Conservation (phyloP, 92 coral and sea anemone genomes). For the Phenganax stokvisi region DNA sequence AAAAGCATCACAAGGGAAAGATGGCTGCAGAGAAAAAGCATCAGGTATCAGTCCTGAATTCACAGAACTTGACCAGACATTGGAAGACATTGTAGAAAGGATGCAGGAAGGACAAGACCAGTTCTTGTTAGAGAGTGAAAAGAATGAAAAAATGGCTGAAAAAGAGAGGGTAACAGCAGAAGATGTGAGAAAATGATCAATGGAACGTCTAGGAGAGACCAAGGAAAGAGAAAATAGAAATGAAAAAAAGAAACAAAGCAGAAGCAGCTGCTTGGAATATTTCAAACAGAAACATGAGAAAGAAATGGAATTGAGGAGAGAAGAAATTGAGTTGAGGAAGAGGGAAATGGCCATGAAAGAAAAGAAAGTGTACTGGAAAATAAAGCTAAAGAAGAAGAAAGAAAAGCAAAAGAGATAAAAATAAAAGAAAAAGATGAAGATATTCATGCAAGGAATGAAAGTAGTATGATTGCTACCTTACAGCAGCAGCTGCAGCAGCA, state of each 20-base stretch:
- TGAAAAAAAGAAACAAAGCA: neutral
- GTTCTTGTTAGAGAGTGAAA: neutral
- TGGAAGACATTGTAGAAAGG: constrained; percentile 17
- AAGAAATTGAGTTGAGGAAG: constrained; percentile 19
- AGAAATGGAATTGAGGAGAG: constrained; percentile 11
- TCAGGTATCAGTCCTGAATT: constrained; percentile 24
- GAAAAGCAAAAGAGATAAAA: neutral
- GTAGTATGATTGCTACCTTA: constrained; percentile 30
- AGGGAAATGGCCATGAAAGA: constrained; percentile 27
- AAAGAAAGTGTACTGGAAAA: neutral
- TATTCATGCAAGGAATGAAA: constrained; percentile 1
- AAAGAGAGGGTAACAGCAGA: constrained; percentile 22
- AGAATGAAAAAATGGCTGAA: constrained; percentile 2
- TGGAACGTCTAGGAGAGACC: constrained; percentile 1
- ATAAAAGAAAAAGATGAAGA: constrained; percentile 10
- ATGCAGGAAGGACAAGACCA: constrained; percentile 1
- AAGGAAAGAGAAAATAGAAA: constrained; percentile 3
- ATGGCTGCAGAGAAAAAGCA: constrained; percentile 13
- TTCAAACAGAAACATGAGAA: constrained; percentile 25
- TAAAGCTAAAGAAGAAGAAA: constrained; percentile 3
- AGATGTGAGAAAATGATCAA: constrained; percentile 16
- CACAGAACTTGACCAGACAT: constrained; percentile 12
- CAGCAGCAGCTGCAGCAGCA: constrained; percentile 31
- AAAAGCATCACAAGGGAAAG: constrained; percentile 7
- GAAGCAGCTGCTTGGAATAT: neutral